phyloP scores from a whole-genome alignment of 2,113 vertebrate species.

The Planiliza haematocheilus region DNA sequence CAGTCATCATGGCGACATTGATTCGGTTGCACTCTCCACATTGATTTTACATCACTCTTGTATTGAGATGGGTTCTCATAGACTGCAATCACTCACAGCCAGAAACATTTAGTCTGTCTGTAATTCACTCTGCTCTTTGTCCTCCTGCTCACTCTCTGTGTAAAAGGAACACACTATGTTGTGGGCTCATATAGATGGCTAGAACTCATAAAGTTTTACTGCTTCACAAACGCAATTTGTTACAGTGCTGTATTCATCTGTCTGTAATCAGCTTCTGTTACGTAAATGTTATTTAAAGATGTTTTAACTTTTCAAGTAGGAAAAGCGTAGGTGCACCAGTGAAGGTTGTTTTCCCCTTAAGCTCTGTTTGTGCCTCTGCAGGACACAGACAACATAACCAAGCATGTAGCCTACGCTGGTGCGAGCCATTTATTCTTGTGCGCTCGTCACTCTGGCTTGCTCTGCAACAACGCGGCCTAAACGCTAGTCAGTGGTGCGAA shows the following conservation, averaged over 20 bases:
- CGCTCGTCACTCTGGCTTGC: too few species aligned
- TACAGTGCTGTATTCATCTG: neutral
- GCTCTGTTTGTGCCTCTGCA: too few species aligned
- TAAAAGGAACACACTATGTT: neutral
- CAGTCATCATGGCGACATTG: slow-evolving; percentile 62
- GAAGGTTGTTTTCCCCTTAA: too few species aligned
- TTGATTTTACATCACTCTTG: slow-evolving; percentile 58
- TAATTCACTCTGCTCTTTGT: slow-evolving; percentile 31
- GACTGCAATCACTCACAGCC: slow-evolving; percentile 48
- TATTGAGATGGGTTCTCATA: slow-evolving; percentile 47
- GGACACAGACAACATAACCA: too few species aligned
- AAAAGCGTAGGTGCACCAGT: too few species aligned
- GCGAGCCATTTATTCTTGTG: too few species aligned
- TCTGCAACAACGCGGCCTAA: too few species aligned
- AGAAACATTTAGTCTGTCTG: slow-evolving; percentile 41
- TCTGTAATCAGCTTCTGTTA: neutral
- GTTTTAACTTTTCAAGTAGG: too few species aligned
- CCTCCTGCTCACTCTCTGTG: neutral
- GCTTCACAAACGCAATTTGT: neutral
- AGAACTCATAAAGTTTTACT: neutral
- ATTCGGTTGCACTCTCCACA: slow-evolving; percentile 61
- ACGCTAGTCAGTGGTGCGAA: too few species aligned
- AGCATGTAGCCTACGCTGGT: too few species aligned
- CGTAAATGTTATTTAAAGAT: neutral
- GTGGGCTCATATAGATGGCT: neutral